Evolutionary conservation across 2,888 invertebrate species (phyloP).

Genomic region (Limnephilus lunatus): DNA sequence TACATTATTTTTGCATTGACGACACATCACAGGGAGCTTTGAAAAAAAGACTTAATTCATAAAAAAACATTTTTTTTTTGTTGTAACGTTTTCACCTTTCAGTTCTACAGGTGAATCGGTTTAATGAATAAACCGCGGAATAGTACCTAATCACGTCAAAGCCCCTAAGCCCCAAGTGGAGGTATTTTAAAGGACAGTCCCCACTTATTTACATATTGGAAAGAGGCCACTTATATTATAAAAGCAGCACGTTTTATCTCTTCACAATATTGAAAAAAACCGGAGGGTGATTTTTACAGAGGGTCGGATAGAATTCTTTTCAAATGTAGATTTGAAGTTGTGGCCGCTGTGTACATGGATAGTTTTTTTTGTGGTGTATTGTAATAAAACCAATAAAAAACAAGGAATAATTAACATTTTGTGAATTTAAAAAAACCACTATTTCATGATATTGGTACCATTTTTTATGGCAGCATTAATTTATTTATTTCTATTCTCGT

Average conservation of each 20-base stretch:
- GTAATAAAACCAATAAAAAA: no score
- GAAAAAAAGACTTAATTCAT: no score
- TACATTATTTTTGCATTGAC: no score
- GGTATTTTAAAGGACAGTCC: slow-evolving; percentile 6
- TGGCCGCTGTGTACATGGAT: background rate
- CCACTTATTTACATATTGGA: slow-evolving; percentile 23
- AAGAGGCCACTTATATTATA: slow-evolving; percentile 29
- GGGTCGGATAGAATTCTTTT: slow-evolving; percentile 17
- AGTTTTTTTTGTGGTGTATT: background rate
- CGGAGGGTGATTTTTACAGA: background rate
- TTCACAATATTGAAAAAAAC: slow-evolving; percentile 26
- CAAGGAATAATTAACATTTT: no score
- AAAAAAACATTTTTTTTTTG: no score
- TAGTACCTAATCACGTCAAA: background rate
- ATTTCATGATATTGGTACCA: no score
- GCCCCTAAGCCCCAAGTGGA: background rate
- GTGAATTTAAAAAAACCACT: no score
- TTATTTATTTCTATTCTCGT: no score
- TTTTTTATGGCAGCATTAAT: no score
- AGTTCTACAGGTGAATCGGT: background rate
- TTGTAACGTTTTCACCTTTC: background rate
- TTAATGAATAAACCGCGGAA: background rate
- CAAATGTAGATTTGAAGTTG: slow-evolving; percentile 11
- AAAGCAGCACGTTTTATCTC: slow-evolving; percentile 20
- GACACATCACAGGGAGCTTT: no score